Evolutionary conservation across 2,797 vertebrate genomes (phyloP).

Genomic region (Nannoperca australis): DNA sequence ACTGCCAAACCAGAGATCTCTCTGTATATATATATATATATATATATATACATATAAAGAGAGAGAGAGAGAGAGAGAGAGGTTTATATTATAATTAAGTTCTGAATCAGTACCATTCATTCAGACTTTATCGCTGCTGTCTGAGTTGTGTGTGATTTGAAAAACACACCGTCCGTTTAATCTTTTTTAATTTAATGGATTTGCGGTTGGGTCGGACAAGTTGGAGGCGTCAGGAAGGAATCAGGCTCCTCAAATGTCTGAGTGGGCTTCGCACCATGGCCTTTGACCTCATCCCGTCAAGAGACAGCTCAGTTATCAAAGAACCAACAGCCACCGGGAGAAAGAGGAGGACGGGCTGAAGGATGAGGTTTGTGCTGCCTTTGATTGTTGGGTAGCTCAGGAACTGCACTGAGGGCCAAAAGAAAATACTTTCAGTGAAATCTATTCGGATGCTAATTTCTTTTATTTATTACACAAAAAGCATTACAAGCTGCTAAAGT

Average conservation of each 20-base stretch:
- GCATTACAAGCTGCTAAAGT: not conserved
- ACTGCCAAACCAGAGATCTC: not conserved
- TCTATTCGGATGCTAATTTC: conserved; percentile 3
- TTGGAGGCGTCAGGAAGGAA: conserved; percentile 66
- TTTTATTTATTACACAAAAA: accelerated
- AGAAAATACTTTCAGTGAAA: conserved; percentile 29
- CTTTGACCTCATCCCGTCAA: conserved; percentile 71
- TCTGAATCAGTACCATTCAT: conserved; percentile 3
- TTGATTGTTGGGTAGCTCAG: conserved; percentile 32
- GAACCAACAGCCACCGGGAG: conserved; percentile 51
- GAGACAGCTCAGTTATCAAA: conserved; percentile 72
- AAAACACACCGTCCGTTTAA: conserved; percentile 53
- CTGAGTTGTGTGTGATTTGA: conserved; percentile 38
- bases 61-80: too few species aligned
- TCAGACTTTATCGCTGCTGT: conserved; percentile 9
- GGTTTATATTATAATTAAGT: not conserved
- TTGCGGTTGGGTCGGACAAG: conserved; percentile 55
- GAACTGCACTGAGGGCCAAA: conserved; percentile 6
- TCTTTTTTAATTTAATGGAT: conserved; percentile 56
- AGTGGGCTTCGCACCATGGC: conserved; percentile 68
- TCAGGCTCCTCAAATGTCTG: conserved; percentile 69
- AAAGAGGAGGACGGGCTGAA: conserved; percentile 53
- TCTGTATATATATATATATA: too few species aligned
- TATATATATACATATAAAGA: too few species aligned
- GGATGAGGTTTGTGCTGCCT: conserved; percentile 43